A percentile compares a stretch with the other conserved stretches of the same genome.
These are phyloP conservation scores for Pollachius pollachius DNA, from an alignment of 2,113 vertebrate genomes.

Conservation along the genomic window DNA sequence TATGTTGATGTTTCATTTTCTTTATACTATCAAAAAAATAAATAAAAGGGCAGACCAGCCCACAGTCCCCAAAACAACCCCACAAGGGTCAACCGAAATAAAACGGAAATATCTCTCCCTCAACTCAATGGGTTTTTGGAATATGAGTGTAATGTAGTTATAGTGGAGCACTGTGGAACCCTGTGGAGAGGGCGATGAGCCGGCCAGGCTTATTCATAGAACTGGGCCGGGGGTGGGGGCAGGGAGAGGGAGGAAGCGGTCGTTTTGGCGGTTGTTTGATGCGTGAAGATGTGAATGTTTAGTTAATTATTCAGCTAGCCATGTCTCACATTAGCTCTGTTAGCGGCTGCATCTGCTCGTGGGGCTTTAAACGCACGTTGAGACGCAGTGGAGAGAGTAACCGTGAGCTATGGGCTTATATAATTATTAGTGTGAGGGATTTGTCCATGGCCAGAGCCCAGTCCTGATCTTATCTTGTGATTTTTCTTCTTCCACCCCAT, in stretches of 20 bases:
- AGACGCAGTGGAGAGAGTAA: conserved; percentile 22
- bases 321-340: conserved; percentile 7
- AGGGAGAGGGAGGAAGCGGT: neutral
- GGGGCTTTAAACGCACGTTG: conserved; percentile 7
- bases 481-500: conserved; percentile 23
- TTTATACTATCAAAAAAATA: too few species aligned
- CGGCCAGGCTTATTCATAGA: neutral
- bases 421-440: conserved; percentile 22
- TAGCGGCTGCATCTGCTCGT: neutral
- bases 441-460: conserved; percentile 4
- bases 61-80: neutral
- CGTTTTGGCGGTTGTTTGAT: neutral
- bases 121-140: neutral
- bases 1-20: too few species aligned
- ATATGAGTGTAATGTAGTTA: neutral
- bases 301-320: conserved; percentile 15
- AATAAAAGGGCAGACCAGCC: neutral
- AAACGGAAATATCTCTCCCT: neutral
- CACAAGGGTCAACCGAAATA: too few species aligned
- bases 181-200: neutral
- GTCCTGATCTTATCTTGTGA: conserved; percentile 25
- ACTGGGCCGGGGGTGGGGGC: neutral
- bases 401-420: conserved; percentile 2
- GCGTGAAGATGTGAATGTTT: conserved; percentile 14
- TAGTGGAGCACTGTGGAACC: neutral